phyloP scores from a whole-genome alignment of 2,113 vertebrate species.

The Acrocephalus kingi region DNA sequence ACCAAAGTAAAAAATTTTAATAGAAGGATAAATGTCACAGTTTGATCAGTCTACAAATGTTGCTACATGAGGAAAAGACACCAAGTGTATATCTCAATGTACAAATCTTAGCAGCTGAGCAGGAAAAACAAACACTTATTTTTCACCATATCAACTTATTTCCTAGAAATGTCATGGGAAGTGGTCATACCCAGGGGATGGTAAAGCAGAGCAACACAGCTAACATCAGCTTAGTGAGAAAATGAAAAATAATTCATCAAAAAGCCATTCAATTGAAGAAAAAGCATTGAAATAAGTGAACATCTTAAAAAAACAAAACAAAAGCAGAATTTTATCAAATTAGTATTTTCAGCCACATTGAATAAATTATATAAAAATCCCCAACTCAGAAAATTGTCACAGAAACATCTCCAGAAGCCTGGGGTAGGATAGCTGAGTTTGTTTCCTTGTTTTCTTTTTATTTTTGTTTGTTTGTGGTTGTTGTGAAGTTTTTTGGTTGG shows the following conservation, averaged over 20 bases:
- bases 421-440: background rate
- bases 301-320: background rate
- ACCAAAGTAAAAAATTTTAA: background rate
- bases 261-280: background rate
- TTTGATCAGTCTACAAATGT: background rate
- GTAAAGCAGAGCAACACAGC: background rate
- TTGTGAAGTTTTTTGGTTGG: background rate
- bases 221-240: background rate
- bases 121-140: background rate
- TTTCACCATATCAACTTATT: background rate
- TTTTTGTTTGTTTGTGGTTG: background rate
- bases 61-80: background rate
- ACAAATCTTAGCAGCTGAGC: background rate
- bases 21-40: background rate
- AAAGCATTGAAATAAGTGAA: background rate
- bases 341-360: background rate
- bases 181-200: background rate
- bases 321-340: background rate
- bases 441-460: background rate
- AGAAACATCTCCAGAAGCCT: background rate
- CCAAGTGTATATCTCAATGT: background rate
- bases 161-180: background rate
- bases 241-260: background rate
- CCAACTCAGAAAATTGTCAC: background rate
- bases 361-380: background rate